These are phyloP conservation scores for Drosophila borealis DNA, from an alignment of 2,888 invertebrate genomes.

Conservation along the genomic window DNA sequence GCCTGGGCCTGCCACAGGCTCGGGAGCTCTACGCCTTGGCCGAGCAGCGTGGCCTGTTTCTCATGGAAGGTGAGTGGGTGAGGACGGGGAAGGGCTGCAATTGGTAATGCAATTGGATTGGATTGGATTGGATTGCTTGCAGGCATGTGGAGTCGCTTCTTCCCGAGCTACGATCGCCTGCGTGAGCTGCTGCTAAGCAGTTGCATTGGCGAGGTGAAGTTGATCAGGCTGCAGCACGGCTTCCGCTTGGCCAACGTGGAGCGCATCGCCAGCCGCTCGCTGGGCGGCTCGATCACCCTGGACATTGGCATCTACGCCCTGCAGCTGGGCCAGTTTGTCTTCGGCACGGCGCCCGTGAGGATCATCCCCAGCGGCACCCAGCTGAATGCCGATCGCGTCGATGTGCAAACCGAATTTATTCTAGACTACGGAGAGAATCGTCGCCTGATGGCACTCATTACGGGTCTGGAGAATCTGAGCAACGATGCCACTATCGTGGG, in stretches of 20 bases:
- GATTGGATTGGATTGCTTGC: neutral
- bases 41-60: slow-evolving; percentile 89
- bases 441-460: slow-evolving; percentile 74
- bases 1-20: slow-evolving; percentile 91
- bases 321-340: slow-evolving; percentile 90
- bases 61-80: slow-evolving; percentile 90
- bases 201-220: slow-evolving; percentile 89
- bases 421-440: slow-evolving; percentile 81
- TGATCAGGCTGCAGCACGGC: slow-evolving; percentile 85
- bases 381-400: slow-evolving; percentile 89
- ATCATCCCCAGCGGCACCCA: slow-evolving; percentile 89
- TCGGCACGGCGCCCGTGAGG: slow-evolving; percentile 88
- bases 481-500: slow-evolving; percentile 83
- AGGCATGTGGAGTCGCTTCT: slow-evolving; percentile 92
- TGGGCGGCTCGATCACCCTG: slow-evolving; percentile 92
- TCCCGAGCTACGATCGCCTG: slow-evolving; percentile 91
- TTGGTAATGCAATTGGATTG: neutral
- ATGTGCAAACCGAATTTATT: slow-evolving; percentile 85
- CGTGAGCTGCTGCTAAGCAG: slow-evolving; percentile 88
- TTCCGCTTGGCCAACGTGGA: slow-evolving; percentile 59
- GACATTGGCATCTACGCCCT: slow-evolving; percentile 92
- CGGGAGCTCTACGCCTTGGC: slow-evolving; percentile 89
- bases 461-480: slow-evolving; percentile 66
- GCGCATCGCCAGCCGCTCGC: slow-evolving; percentile 86
- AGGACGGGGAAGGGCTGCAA: fast-evolving